phyloP scores from a whole-genome alignment of 2,888 invertebrate genomes.

The Anthophora plumipes region DNA sequence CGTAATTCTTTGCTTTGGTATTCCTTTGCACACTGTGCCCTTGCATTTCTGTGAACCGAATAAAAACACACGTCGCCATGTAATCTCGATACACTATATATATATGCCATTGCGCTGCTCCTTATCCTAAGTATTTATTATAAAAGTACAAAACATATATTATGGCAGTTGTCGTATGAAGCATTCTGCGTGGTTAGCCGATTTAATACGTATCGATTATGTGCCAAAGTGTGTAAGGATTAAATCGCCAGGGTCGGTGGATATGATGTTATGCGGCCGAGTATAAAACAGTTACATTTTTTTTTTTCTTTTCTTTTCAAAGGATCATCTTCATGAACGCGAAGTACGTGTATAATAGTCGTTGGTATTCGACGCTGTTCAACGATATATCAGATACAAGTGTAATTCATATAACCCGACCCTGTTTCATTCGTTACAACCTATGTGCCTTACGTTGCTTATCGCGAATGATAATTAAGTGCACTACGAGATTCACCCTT shows the following conservation, averaged over 20 bases:
- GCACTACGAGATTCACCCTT: conserved; percentile 59
- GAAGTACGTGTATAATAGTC: background rate
- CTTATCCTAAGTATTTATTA: conserved; percentile 70
- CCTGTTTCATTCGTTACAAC: conserved; percentile 47
- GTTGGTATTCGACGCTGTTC: background rate
- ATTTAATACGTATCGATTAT: conserved; percentile 60
- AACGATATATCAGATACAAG: background rate
- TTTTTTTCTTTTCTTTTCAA: background rate
- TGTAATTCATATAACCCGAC: conserved; percentile 52
- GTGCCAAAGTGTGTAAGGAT: conserved; percentile 66
- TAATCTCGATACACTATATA: conserved; percentile 56
- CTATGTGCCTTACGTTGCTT: conserved; percentile 61
- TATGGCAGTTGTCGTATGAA: conserved; percentile 70
- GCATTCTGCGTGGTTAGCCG: conserved; percentile 67
- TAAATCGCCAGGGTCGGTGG: conserved; percentile 56
- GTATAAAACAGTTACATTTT: background rate
- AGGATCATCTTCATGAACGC: background rate
- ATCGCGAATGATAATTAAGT: conserved; percentile 65
- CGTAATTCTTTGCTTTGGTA: conserved; percentile 83
- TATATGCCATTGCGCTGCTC: conserved; percentile 21
- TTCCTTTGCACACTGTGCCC: conserved; percentile 82
- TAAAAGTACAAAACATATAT: conserved; percentile 79
- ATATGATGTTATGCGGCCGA: conserved; percentile 8
- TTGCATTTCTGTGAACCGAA: conserved; percentile 84
- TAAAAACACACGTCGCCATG: conserved; percentile 70